Conservation (phyloP, 2,797 vertebrate species). For the Sebastes elongatus region DNA sequence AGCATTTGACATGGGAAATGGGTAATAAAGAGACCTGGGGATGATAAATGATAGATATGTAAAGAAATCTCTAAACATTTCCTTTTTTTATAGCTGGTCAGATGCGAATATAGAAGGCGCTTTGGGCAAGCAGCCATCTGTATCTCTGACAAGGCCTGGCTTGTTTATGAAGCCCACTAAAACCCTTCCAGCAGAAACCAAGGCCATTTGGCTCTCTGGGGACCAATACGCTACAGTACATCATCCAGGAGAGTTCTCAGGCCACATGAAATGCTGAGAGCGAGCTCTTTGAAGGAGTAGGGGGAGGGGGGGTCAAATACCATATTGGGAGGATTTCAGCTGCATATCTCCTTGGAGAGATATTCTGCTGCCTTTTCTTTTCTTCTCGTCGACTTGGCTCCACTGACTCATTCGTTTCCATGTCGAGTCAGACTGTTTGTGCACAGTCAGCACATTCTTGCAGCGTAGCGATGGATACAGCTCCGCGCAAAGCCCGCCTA, state of each 20-base stretch:
- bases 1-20: constrained; percentile 76
- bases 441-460: constrained; percentile 80
- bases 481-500: constrained; percentile 37
- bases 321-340: constrained; percentile 37
- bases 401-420: constrained; percentile 75
- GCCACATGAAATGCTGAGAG: constrained; percentile 64
- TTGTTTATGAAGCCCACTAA: constrained; percentile 75
- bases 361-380: constrained; percentile 55
- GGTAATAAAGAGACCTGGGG: constrained; percentile 63
- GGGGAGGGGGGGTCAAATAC: constrained; percentile 38
- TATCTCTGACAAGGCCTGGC: constrained; percentile 65
- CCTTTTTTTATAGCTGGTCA: constrained; percentile 57
- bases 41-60: constrained; percentile 73
- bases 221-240: constrained; percentile 64
- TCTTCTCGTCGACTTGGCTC: constrained; percentile 65
- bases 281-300: constrained; percentile 48
- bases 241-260: constrained; percentile 66
- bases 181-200: constrained; percentile 52
- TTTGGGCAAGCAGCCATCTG: constrained; percentile 53
- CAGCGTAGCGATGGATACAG: constrained; percentile 62
- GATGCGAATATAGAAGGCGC: constrained; percentile 42
- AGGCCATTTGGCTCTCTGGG: constrained; percentile 49
- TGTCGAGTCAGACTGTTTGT: constrained; percentile 77
- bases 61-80: constrained; percentile 72
- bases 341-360: constrained; percentile 68